Evolutionary conservation across 2,888 invertebrate genomes (phyloP).

Genomic region (Apodemia zela): DNA sequence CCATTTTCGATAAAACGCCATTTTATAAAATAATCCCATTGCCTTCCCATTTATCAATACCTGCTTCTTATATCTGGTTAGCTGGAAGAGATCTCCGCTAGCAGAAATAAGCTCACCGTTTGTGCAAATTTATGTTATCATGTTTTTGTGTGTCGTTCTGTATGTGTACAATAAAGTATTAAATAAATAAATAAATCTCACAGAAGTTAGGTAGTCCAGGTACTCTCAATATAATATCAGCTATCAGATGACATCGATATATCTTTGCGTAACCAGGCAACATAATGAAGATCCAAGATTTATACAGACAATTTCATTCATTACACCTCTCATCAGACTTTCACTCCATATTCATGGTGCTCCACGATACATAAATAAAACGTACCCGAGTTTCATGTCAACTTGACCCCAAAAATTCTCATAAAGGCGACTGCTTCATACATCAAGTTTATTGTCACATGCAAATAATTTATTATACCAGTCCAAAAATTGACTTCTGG

Average conservation of each 20-base stretch:
- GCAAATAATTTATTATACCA: constrained; percentile 35
- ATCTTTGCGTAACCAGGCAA: not conserved
- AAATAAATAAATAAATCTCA: too few relatives aligned
- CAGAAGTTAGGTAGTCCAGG: too few relatives aligned
- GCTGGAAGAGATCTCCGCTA: too few relatives aligned
- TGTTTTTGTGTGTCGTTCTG: too few relatives aligned
- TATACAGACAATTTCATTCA: constrained; percentile 2
- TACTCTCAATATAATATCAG: too few relatives aligned
- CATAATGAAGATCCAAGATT: constrained; percentile 4
- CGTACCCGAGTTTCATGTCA: constrained; percentile 34
- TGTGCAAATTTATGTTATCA: too few relatives aligned
- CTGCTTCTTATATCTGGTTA: too few relatives aligned
- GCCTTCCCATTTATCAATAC: too few relatives aligned
- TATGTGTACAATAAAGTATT: too few relatives aligned
- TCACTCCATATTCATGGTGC: constrained; percentile 8
- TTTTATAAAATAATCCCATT: too few relatives aligned
- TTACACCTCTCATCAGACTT: constrained; percentile 13
- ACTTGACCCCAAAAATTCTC: constrained; percentile 33
- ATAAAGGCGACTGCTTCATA: constrained; percentile 33
- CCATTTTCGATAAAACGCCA: too few relatives aligned
- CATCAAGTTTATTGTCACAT: constrained; percentile 35
- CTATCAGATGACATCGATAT: not conserved
- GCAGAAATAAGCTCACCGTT: too few relatives aligned
- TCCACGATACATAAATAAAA: constrained; percentile 19
- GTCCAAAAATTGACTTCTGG: constrained; percentile 44